These are phyloP conservation scores for Bombus picipes DNA, from an alignment of 1,140 invertebrate species.

Conservation along the genomic window DNA sequence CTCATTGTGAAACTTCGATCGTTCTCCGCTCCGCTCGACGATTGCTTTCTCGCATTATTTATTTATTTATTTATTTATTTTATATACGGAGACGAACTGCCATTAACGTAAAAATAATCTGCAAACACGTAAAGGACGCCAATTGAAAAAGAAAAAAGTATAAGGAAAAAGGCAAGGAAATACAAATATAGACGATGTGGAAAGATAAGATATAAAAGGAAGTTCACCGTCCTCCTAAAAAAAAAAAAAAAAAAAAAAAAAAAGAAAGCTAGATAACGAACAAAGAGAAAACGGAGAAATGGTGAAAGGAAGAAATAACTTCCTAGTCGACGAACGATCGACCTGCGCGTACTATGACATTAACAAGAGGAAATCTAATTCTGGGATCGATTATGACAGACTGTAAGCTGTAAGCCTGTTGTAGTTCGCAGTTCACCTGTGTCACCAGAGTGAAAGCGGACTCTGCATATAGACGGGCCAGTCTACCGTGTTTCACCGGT, in stretches of 20 bases:
- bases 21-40: not conserved
- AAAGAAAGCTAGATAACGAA: not conserved
- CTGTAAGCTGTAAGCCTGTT: not conserved
- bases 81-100: too few species aligned
- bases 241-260: not conserved
- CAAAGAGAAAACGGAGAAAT: not conserved
- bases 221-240: not conserved
- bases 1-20: constrained; percentile 39
- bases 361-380: constrained; percentile 33
- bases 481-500: not conserved
- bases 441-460: constrained; percentile 8
- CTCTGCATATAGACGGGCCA: constrained; percentile 13
- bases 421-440: constrained; percentile 19
- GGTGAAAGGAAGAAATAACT: not conserved
- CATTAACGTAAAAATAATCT: too few species aligned
- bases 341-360: constrained; percentile 3
- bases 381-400: constrained; percentile 30
- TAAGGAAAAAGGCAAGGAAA: too few species aligned
- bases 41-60: constrained; percentile 28
- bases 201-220: not conserved
- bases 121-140: too few species aligned
- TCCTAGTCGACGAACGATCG: constrained; percentile 2
- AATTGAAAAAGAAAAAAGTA: too few species aligned
- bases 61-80: too few species aligned
- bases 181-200: too few species aligned